Percentiles rank a stretch among this genome's conserved stretches.
Conservation (phyloP, 2,888 invertebrate genomes). For the Notodonta ziczac region DNA sequence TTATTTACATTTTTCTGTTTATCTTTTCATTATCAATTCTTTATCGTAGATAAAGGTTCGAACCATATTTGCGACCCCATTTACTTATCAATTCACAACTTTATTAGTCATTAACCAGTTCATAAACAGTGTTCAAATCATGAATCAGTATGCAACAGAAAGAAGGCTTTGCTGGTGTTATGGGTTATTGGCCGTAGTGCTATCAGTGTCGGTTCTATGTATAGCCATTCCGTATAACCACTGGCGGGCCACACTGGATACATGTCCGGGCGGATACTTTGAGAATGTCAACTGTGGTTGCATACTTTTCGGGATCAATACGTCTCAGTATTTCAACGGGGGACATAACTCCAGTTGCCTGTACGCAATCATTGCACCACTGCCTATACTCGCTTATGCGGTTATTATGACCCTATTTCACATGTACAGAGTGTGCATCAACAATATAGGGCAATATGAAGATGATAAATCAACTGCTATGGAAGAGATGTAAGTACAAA, state of each 20-base stretch:
- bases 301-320: slow-evolving; percentile 86
- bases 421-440: slow-evolving; percentile 88
- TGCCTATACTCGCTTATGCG: slow-evolving; percentile 86
- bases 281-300: slow-evolving; percentile 88
- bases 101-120: no score
- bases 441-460: slow-evolving; percentile 81
- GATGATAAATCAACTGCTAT: slow-evolving; percentile 74
- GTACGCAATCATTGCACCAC: slow-evolving; percentile 87
- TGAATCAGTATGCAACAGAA: slow-evolving; percentile 77
- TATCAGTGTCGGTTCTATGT: slow-evolving; percentile 72
- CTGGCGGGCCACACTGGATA: slow-evolving; percentile 88
- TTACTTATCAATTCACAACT: neutral
- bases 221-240: slow-evolving; percentile 87
- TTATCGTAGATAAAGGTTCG: neutral
- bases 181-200: slow-evolving; percentile 55
- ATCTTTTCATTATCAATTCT: neutral
- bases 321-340: slow-evolving; percentile 86
- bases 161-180: slow-evolving; percentile 70
- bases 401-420: slow-evolving; percentile 87
- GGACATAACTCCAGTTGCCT: slow-evolving; percentile 87
- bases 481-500: slow-evolving; percentile 76
- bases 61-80: neutral
- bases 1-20: neutral
- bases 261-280: slow-evolving; percentile 83
- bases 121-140: slow-evolving; percentile 25